Base-by-base conservation (phyloP, 1,140 invertebrate species). In the Pseudomyrmex concolor region DNA sequence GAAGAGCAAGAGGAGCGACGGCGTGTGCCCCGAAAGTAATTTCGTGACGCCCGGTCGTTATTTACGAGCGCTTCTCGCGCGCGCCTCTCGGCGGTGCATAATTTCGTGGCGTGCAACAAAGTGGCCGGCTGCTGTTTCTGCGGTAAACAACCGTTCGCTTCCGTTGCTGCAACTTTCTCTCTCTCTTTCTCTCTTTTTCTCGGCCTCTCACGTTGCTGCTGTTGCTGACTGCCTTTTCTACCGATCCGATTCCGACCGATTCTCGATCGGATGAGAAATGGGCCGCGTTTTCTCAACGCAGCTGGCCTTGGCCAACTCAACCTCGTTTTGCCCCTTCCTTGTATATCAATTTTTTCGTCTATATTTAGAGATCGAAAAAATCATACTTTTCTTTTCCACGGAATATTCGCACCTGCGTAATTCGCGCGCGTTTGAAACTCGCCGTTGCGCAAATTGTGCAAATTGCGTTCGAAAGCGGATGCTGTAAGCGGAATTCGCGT, bases 91-190 rank as follows among this genome's bases (percentile, higher is more conserved):
- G 73, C 73, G 73, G 34, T 70, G 83, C 74, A 80, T 84, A 80
- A 78, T 68, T 84, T 80, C 66, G 66, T 84, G 74, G 83, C 83
- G 83, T 84, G 83, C 83, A 80, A 84, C 83, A 84, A 84, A 84
- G 74, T 84, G 83, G 74, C 59, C 74, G 74, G 74, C 74, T 84
- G 74, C 83, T 59, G 74, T 84, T 84, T 80, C 54, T 82, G 68
- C 70, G 70, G 57, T 62, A 72, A 82, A 66, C 81, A 83, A 83
- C 72, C 62, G 59, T 43, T 19, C 62, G 73, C 68, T 83, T 64
- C 71, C 59, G 51, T 66, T 76, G 51, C 60, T 76, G 51, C 17
- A 22, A 43, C 13, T 17, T 17, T 34, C 43, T 54, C 45, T 67
- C 62, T 59, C 51, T 34, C 34, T 34, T 5, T 34, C 34, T 34